Conservation (phyloP, 2,113 vertebrate genomes). For the Puntigrus tetrazona region DNA sequence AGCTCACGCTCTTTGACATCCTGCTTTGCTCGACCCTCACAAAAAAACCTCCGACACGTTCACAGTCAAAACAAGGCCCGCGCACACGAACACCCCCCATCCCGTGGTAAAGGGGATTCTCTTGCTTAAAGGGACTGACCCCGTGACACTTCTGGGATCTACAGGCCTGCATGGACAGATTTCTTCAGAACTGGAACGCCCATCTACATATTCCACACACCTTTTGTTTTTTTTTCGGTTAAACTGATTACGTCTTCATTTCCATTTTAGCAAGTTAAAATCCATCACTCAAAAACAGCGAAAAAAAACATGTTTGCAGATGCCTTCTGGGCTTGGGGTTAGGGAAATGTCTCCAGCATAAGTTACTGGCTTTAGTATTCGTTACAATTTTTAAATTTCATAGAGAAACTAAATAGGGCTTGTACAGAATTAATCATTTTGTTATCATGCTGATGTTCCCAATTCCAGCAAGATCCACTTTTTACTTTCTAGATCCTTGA, state of each 20-base stretch:
- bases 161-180: not conserved
- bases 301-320: not conserved
- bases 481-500: not conserved
- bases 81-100: conserved; percentile 67
- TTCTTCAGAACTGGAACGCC: not conserved
- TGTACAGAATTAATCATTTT: not conserved
- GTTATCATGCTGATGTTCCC: not conserved
- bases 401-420: not conserved
- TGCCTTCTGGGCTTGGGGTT: not conserved
- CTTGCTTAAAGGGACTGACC: conserved; percentile 67
- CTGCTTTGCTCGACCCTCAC: conserved; percentile 87
- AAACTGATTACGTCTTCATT: not conserved
- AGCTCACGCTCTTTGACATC: conserved; percentile 86
- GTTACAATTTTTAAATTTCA: not conserved
- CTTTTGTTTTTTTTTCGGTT: not conserved
- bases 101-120: conserved; percentile 69
- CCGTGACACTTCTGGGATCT: conserved; percentile 1
- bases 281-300: not conserved
- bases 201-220: not conserved
- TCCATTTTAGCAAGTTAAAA: conserved; percentile 6
- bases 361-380: not conserved
- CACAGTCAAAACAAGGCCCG: conserved; percentile 82
- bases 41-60: conserved; percentile 78
- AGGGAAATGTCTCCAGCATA: not conserved
- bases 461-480: conserved; percentile 1